Conservation (phyloP, 2,888 invertebrate genomes). For the Euspilapteryx auroguttella region DNA sequence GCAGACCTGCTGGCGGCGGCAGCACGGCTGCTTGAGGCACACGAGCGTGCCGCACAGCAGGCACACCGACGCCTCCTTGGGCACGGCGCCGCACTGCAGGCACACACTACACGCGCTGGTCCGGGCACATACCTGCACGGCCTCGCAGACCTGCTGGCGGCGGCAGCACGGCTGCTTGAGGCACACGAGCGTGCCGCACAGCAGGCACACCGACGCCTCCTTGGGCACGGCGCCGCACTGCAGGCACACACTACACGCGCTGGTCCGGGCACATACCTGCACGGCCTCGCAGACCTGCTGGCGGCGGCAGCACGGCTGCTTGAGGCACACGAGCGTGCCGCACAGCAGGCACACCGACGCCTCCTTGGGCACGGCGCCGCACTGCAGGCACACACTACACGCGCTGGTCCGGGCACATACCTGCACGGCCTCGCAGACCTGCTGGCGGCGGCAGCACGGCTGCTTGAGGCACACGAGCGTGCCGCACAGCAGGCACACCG, state of each 20-base stretch:
- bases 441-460: constrained; percentile 81
- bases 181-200: constrained; percentile 92
- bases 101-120: too few species aligned
- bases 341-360: constrained; percentile 92
- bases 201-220: constrained; percentile 86
- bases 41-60: constrained; percentile 91
- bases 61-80: constrained; percentile 79
- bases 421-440: constrained; percentile 83
- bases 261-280: constrained; percentile 17
- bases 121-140: constrained; percentile 56
- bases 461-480: constrained; percentile 90
- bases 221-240: constrained; percentile 86
- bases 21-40: constrained; percentile 87
- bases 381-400: too few species aligned
- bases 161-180: constrained; percentile 88
- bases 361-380: constrained; percentile 83
- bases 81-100: too few species aligned
- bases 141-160: constrained; percentile 81
- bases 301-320: constrained; percentile 84
- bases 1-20: constrained; percentile 78
- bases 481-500: constrained; percentile 91
- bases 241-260: too few species aligned
- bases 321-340: constrained; percentile 89
- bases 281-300: constrained; percentile 86
- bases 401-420: constrained; percentile 10